These are phyloP conservation scores for Mythimna loreyi DNA, from an alignment of 2,888 invertebrate genomes.

Conservation along the genomic window DNA sequence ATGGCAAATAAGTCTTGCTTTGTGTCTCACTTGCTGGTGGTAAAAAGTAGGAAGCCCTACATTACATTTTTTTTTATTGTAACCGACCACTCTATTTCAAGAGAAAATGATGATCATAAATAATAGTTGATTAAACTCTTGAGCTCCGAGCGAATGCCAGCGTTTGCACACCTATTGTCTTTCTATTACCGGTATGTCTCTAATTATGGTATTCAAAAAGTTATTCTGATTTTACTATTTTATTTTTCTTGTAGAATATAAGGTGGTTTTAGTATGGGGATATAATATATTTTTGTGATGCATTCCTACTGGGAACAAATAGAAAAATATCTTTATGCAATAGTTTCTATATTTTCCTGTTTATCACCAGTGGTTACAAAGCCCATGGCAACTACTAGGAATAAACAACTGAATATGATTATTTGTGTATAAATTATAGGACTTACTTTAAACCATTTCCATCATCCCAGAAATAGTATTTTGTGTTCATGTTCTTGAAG, in stretches of 20 bases:
- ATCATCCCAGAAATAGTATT: constrained; percentile 99
- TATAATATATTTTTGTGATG: neutral
- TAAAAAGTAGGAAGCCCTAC: neutral
- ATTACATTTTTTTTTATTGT: too few species aligned
- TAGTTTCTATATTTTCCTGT: neutral
- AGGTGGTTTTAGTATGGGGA: too few species aligned
- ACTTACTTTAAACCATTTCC: constrained; percentile 98
- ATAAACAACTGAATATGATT: neutral
- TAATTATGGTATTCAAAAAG: too few species aligned
- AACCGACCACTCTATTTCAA: too few species aligned
- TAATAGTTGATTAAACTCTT: too few species aligned
- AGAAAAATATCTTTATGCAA: neutral
- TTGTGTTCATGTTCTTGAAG: constrained; percentile 98
- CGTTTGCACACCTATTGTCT: too few species aligned
- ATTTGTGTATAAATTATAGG: constrained; percentile 12
- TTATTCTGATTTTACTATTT: too few species aligned
- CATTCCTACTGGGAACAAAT: neutral
- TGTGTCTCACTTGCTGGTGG: neutral
- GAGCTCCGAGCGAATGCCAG: too few species aligned
- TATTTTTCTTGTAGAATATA: too few species aligned
- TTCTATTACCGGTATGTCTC: too few species aligned
- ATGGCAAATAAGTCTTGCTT: neutral
- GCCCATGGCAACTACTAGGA: neutral
- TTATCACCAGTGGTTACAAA: neutral
- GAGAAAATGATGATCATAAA: too few species aligned